Base-by-base conservation (phyloP, 2,888 invertebrate genomes). In the Oeneis ivallda region DNA sequence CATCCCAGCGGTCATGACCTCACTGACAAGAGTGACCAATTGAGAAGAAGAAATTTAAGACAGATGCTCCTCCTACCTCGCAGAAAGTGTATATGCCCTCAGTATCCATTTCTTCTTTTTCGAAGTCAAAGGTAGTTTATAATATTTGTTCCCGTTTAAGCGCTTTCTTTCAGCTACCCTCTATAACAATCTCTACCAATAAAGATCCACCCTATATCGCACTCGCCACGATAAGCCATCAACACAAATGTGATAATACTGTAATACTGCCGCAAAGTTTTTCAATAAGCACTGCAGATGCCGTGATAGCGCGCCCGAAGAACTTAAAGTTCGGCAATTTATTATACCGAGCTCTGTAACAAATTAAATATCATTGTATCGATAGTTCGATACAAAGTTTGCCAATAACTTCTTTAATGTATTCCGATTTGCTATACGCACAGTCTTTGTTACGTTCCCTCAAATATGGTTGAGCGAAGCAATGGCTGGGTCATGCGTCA, bases 211-310 rank as follows among this genome's bases (percentile, higher is more conserved):
- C 37, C 17, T n/a, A 17, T 3, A 37, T 54, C 15, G 17, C 54
- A 37, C 17, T 54, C 15, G 15, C 15, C 37, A 17, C 37, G 37
- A 34, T 15, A 54, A 54, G 54, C 37, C 10, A 8, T n/a, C 34
- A 17, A 9, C 32, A 34, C 52, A 52, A 54, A 54, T 54, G 37
- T 54, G 61, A 52, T 61, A 43, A 52, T 52, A 37, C 4, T n/a
- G 19, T 61, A 43, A 52, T 52, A 37, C 4, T n/a, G 19, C 11
- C 15, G 32, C 41, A 61, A 61, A 50, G 50, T 56, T 54, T 54
- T 53, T 41, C 43, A 64, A 64, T 58, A 52, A 52, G 41, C 57
- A 32, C 34, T 62, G 60, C 65, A 62, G 60, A 54, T 54, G 53
- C 45, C 58, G 54, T 61, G 50, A 52, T 61, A 32, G 41, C 10